Evolutionary conservation across 2,797 vertebrate species (phyloP).

Genomic region (Rhinatrema bivittatum): DNA sequence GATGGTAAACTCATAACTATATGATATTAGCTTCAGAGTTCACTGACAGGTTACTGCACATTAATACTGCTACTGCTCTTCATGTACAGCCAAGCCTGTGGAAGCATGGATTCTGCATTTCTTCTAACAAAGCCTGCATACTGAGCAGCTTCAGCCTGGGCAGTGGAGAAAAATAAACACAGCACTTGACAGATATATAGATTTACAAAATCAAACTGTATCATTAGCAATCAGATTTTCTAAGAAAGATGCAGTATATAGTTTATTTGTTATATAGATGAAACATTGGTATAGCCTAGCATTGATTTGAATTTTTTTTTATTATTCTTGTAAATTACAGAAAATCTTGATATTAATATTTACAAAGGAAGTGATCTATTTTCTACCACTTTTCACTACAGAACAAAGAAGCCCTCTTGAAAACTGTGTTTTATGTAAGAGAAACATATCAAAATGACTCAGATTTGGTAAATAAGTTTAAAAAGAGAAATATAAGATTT

Average conservation of each 20-base stretch:
- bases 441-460: too few species aligned
- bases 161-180: too few species aligned
- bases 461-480: too few species aligned
- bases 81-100: slow-evolving; percentile 73
- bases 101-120: slow-evolving; percentile 66
- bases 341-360: slow-evolving; percentile 16
- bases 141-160: too few species aligned
- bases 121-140: slow-evolving; percentile 61
- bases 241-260: slow-evolving; percentile 15
- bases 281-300: slow-evolving; percentile 7
- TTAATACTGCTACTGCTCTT: slow-evolving; percentile 83
- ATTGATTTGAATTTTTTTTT: slow-evolving; percentile 26
- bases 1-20: slow-evolving; percentile 97
- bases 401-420: too few species aligned
- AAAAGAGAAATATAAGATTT: too few species aligned
- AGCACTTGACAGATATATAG: slow-evolving; percentile 40
- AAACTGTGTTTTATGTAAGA: too few species aligned
- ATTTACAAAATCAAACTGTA: slow-evolving; percentile 19
- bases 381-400: too few species aligned
- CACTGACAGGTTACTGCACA: slow-evolving; percentile 88
- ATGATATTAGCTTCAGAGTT: slow-evolving; percentile 94
- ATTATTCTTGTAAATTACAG: slow-evolving; percentile 8
- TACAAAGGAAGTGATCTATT: too few species aligned
- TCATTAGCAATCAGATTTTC: slow-evolving; percentile 39
- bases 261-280: slow-evolving; percentile 29